A percentile compares a stretch with the other conserved stretches of the same genome.
These are phyloP conservation scores for Octonoba sinensis DNA, from an alignment of 2,888 invertebrate genomes.

Conservation along the genomic window DNA sequence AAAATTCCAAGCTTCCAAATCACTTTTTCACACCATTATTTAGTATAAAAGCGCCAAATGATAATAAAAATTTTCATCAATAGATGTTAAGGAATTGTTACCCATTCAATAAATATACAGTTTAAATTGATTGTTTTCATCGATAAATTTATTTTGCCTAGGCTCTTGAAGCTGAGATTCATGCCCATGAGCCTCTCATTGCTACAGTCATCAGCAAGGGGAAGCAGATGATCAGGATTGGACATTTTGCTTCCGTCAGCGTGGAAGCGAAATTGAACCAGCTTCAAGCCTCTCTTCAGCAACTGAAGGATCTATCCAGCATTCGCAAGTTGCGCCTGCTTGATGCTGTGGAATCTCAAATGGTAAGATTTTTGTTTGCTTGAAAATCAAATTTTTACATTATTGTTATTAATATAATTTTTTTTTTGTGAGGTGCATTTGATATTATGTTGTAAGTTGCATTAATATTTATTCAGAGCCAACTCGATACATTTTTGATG, in stretches of 20 bases:
- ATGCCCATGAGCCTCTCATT: constrained; percentile 88
- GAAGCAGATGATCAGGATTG: constrained; percentile 82
- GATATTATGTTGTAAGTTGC: not conserved
- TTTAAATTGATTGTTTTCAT: too few species aligned
- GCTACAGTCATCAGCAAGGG: constrained; percentile 82
- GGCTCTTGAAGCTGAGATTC: constrained; percentile 88
- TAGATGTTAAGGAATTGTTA: too few species aligned
- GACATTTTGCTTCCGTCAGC: constrained; percentile 85
- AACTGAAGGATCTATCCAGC: constrained; percentile 81
- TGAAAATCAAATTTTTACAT: not conserved
- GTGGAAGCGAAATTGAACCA: constrained; percentile 80
- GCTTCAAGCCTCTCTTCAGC: constrained; percentile 79
- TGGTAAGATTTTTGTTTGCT: constrained; percentile 73
- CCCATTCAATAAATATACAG: too few species aligned
- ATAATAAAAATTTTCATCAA: too few species aligned
- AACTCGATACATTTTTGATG: too few species aligned
- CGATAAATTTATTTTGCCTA: constrained; percentile 64
- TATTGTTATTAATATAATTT: not conserved
- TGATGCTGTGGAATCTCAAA: constrained; percentile 86
- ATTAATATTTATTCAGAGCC: not conserved
- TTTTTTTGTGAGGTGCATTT: too few species aligned
- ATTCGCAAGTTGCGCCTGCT: constrained; percentile 80
- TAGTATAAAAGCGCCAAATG: too few species aligned
- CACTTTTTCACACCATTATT: too few species aligned
- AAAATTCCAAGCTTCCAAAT: too few species aligned